A percentile compares a stretch with the other conserved stretches of the same genome.
These are phyloP conservation scores for Corella eumyota DNA, from an alignment of 23 tunicate species.

Conservation along the genomic window DNA sequence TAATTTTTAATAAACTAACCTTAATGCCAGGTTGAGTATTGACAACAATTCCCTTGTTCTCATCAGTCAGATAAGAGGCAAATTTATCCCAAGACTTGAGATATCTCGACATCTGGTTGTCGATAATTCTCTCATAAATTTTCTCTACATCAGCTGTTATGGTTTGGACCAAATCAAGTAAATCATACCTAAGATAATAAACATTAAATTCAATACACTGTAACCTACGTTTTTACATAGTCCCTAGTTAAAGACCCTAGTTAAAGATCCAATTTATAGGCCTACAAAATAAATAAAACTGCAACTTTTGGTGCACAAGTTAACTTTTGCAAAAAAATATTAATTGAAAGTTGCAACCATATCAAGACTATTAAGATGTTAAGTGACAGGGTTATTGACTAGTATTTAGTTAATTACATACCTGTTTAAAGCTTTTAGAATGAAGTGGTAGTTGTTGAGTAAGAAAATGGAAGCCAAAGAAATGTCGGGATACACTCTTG, in stretches of 20 bases:
- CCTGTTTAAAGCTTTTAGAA: conserved; percentile 62
- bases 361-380: too few relatives aligned
- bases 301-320: too few relatives aligned
- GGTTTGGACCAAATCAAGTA: conserved; percentile 42
- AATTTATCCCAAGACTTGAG: conserved; percentile 57
- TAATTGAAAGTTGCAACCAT: too few relatives aligned
- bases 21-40: conserved; percentile 65
- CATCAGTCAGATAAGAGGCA: conserved; percentile 22
- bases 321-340: too few relatives aligned
- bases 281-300: too few relatives aligned
- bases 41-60: conserved; percentile 28
- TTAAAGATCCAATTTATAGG: too few relatives aligned
- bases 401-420: too few relatives aligned
- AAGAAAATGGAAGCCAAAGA: conserved; percentile 68
- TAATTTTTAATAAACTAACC: conserved; percentile 5
- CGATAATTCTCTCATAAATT: conserved; percentile 38
- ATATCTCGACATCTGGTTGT: conserved; percentile 36
- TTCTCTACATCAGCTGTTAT: conserved; percentile 47
- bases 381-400: too few relatives aligned
- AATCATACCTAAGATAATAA: conserved; percentile 32
- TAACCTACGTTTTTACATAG: too few relatives aligned
- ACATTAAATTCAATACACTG: too few relatives aligned
- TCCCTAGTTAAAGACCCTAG: too few relatives aligned
- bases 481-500: conserved; percentile 58
- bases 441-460: conserved; percentile 87